Percentiles rank a stretch among this genome's conserved stretches.
Conservation (phyloP, 2,888 invertebrate species). For the Mystacides longicornis region DNA sequence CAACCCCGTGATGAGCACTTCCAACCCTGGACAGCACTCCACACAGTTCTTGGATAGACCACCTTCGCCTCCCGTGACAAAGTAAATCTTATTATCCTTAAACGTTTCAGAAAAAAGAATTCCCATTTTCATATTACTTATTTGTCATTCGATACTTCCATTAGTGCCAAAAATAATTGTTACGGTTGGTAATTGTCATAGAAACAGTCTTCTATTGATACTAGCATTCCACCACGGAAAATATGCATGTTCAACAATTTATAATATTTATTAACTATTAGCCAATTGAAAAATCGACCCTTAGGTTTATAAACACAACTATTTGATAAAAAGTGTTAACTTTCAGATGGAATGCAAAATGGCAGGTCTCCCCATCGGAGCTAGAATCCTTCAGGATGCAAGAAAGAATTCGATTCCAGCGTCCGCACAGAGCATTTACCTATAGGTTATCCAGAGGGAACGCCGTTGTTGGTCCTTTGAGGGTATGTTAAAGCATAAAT, state of each 20-base stretch:
- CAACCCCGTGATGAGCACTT: neutral
- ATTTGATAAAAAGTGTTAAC: neutral
- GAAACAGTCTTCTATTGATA: too few relatives aligned
- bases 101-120: too few relatives aligned
- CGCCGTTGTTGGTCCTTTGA: constrained; percentile 74
- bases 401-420: constrained; percentile 76
- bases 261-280: too few relatives aligned
- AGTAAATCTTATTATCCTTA: constrained; percentile 7
- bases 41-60: constrained; percentile 32
- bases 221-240: too few relatives aligned
- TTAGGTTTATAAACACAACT: too few relatives aligned
- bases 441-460: constrained; percentile 83
- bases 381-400: constrained; percentile 68
- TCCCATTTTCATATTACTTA: too few relatives aligned
- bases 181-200: too few relatives aligned
- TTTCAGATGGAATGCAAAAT: constrained; percentile 63
- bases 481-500: constrained; percentile 58
- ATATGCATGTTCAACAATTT: too few relatives aligned
- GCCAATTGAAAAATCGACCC: too few relatives aligned
- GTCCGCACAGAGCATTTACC: constrained; percentile 87
- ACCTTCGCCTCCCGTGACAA: constrained; percentile 46
- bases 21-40: constrained; percentile 9
- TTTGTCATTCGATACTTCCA: too few relatives aligned
- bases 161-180: too few relatives aligned
- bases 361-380: constrained; percentile 76